Evolutionary conservation across 2,113 vertebrate species (phyloP).

Genomic region (Halichoeres trimaculatus): DNA sequence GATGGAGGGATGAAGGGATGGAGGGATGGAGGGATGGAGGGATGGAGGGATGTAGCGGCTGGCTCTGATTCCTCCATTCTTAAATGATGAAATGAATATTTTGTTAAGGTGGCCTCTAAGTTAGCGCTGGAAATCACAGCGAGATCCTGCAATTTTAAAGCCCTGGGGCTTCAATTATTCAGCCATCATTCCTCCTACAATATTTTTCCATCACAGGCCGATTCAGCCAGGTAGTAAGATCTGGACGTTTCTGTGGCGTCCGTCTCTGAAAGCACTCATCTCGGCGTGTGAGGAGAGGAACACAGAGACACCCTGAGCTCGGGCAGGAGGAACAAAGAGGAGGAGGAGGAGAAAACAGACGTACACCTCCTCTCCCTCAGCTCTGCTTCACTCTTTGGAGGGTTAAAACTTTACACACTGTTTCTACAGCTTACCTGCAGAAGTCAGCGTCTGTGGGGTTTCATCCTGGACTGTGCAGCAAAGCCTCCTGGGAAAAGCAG

Average conservation of each 20-base stretch:
- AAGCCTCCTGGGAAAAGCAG: slow-evolving; percentile 54
- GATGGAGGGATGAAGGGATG: too few species aligned
- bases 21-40: neutral
- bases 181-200: slow-evolving; percentile 80
- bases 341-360: neutral
- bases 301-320: slow-evolving; percentile 58
- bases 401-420: too few species aligned
- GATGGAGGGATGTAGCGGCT: slow-evolving; percentile 16
- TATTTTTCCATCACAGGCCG: slow-evolving; percentile 84
- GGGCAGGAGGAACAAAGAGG: slow-evolving; percentile 45
- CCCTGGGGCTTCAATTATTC: slow-evolving; percentile 81
- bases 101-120: slow-evolving; percentile 69
- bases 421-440: slow-evolving; percentile 57
- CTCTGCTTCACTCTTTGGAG: slow-evolving; percentile 16
- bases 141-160: slow-evolving; percentile 81
- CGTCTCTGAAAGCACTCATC: slow-evolving; percentile 77
- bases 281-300: slow-evolving; percentile 72
- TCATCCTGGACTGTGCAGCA: slow-evolving; percentile 59
- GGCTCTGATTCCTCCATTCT: slow-evolving; percentile 62
- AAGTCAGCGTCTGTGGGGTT: slow-evolving; percentile 61
- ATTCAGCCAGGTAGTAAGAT: slow-evolving; percentile 78
- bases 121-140: slow-evolving; percentile 73
- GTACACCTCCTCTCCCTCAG: slow-evolving; percentile 6
- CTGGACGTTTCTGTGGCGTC: slow-evolving; percentile 59
- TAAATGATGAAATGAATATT: slow-evolving; percentile 81